Evolutionary conservation across 2,888 invertebrate genomes (phyloP).

Genomic region (Eupeodes luniger): DNA sequence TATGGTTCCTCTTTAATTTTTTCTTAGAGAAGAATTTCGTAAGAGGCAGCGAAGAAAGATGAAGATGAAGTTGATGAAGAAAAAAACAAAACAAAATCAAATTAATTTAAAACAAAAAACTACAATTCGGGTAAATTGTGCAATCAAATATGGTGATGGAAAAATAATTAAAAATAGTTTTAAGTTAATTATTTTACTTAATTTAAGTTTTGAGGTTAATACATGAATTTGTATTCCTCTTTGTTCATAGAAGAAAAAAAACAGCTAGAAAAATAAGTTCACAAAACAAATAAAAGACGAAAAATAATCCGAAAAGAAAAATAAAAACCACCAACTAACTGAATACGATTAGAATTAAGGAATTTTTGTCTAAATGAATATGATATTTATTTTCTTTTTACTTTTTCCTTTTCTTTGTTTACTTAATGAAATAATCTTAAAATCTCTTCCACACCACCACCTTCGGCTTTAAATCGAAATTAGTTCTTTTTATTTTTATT

Average conservation of each 20-base stretch:
- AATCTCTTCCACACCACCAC: conserved; percentile 36
- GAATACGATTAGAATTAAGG: conserved; percentile 72
- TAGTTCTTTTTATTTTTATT: conserved; percentile 42
- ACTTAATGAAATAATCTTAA: conserved; percentile 34
- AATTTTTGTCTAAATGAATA: conserved; percentile 43
- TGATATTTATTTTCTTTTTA: conserved; percentile 68
- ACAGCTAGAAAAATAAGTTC: conserved; percentile 45
- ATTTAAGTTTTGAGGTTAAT: conserved; percentile 37
- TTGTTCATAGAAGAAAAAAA: conserved; percentile 48
- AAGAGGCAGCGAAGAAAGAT: conserved; percentile 84
- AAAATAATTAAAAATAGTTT: conserved; percentile 36
- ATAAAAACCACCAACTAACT: conserved; percentile 73
- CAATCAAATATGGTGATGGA: conserved; percentile 90
- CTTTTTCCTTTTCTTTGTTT: conserved; percentile 17
- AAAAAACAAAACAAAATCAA: conserved; percentile 84
- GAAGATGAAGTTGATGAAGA: conserved; percentile 85
- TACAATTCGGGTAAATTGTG: conserved; percentile 90
- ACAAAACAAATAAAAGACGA: conserved; percentile 6
- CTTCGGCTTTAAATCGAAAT: conserved; percentile 72
- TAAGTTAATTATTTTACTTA: conserved; percentile 10
- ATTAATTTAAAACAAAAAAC: conserved; percentile 81
- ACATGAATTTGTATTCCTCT: conserved; percentile 12
- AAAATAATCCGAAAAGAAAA: conserved; percentile 20
- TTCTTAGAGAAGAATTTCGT: conserved; percentile 75
- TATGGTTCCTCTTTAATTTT: conserved; percentile 29